Evolutionary conservation across 2,113 vertebrate genomes (phyloP), one percentile per base, ranked within the genome.

Genomic region (Alouatta palliata): DNA sequence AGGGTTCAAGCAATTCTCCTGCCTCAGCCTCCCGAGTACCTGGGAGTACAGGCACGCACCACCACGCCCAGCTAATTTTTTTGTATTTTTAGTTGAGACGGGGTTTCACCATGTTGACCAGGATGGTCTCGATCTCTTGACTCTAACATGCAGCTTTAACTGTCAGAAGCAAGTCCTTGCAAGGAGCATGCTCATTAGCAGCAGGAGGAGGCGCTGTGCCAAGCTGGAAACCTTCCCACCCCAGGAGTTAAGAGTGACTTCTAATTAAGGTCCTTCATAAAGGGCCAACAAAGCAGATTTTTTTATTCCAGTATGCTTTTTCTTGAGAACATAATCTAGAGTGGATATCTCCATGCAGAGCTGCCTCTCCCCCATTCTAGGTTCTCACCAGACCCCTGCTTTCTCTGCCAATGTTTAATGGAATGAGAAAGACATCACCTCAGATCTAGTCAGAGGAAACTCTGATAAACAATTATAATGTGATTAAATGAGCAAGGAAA

Each of bases 151-250:
- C 0, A 95, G 95, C 56, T 98, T 82, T 96, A 61, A 92, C 45
- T 97, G 97, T 43, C 81, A 91, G 30, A 61, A 92, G 75, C 21
- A 3, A 47, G 8, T 2, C 76, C 83, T 0, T 83, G 81, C 77
- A 84, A 94, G 94, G 87, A 90, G 94, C 89, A 93, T 40, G 80
- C 91, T 97, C 91, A 90, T 97, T 96, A 97, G 91, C 96, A 97
- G 90, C 77, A 94, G 88, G 88, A 96, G 85, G 94, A 95, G 58
- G 17, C 71, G 43, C 7, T 52, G 25, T 5, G 81, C 93, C 40
- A 95, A 76, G 75, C 37, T 58, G 23, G 81, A 79, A 96, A 84
- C 37, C 66, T 70, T 97, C 81, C 88, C 96, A 95, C 45, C 75
- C 85, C 70, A 96, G 79, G 91, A 97, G 81, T 88, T 71, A 81